Evolutionary conservation across 2,113 vertebrate genomes (phyloP).

Genomic region (Sceloporus undulatus): DNA sequence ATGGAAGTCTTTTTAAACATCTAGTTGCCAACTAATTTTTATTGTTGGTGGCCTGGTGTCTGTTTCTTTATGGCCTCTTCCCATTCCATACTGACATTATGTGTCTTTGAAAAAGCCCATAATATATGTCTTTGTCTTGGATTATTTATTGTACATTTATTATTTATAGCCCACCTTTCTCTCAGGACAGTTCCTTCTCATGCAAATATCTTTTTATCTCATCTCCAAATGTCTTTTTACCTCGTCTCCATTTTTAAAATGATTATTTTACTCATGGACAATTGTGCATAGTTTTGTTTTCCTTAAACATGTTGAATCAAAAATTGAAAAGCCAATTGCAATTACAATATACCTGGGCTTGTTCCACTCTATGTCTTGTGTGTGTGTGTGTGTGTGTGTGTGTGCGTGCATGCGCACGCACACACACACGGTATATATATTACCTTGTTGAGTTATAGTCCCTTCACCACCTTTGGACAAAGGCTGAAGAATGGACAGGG

Average conservation of each 20-base stretch:
- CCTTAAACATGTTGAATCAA: not conserved
- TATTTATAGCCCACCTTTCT: too few relatives aligned
- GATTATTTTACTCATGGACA: not conserved
- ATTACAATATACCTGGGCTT: not conserved
- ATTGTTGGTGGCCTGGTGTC: not conserved
- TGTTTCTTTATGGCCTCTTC: not conserved
- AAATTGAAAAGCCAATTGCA: too few relatives aligned
- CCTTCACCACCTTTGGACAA: too few relatives aligned
- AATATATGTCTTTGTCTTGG: too few relatives aligned
- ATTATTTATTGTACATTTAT: too few relatives aligned
- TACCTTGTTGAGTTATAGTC: too few relatives aligned
- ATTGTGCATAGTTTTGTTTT: not conserved
- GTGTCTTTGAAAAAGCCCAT: not conserved
- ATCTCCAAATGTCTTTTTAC: not conserved
- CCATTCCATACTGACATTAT: not conserved
- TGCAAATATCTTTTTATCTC: not conserved
- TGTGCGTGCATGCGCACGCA: too few relatives aligned
- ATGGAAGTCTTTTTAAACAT: slow-evolving; percentile 13
- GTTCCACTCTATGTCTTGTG: not conserved
- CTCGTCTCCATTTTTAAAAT: not conserved
- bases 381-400: not conserved
- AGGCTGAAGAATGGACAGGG: too few relatives aligned
- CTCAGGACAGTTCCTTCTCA: not conserved
- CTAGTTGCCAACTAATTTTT: not conserved
- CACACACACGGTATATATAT: too few relatives aligned